A percentile compares a stretch with the other conserved stretches of the same genome.
Evolutionary conservation across 2,888 invertebrate genomes (phyloP).

Genomic region (Parnassius apollo): DNA sequence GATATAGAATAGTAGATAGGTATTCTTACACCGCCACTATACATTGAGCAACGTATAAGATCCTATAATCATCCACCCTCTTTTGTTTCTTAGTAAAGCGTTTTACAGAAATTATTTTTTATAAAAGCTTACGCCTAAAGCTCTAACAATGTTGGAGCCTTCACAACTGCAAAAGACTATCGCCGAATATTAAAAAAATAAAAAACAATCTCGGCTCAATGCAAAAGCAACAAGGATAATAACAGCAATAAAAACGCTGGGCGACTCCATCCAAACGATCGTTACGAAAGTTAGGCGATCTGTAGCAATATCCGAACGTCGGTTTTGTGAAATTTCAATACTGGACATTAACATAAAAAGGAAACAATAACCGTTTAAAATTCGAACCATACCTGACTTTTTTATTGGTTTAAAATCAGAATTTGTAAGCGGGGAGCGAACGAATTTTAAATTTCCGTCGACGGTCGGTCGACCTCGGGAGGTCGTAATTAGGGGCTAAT

Average conservation of each 20-base stretch:
- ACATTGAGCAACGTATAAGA: conserved; percentile 53
- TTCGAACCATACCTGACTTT: conserved; percentile 67
- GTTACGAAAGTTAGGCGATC: conserved; percentile 62
- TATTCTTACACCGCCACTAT: no score
- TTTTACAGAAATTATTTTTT: conserved; percentile 61
- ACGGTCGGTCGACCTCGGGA: conserved; percentile 46
- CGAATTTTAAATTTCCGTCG: conserved; percentile 70
- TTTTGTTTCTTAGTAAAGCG: conserved; percentile 71
- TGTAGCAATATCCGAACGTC: conserved; percentile 57
- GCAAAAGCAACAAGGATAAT: conserved; percentile 58
- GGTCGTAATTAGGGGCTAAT: conserved; percentile 74
- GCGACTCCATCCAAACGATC: conserved; percentile 64
- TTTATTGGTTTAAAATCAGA: conserved; percentile 73
- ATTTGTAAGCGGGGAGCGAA: conserved; percentile 61
- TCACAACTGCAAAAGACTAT: conserved; percentile 38
- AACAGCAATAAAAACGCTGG: conserved; percentile 63
- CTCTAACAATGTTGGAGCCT: conserved; percentile 9
- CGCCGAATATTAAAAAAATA: conserved; percentile 46
- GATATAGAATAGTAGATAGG: no score
- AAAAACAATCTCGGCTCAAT: conserved; percentile 54
- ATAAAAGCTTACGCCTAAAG: conserved; percentile 52
- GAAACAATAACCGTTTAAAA: conserved; percentile 79
- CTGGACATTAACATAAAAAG: conserved; percentile 77
- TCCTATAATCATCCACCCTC: conserved; percentile 69
- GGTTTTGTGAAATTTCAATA: conserved; percentile 65